Base-by-base conservation (phyloP, 2,113 vertebrate genomes). In the Corythoichthys intestinalis region DNA sequence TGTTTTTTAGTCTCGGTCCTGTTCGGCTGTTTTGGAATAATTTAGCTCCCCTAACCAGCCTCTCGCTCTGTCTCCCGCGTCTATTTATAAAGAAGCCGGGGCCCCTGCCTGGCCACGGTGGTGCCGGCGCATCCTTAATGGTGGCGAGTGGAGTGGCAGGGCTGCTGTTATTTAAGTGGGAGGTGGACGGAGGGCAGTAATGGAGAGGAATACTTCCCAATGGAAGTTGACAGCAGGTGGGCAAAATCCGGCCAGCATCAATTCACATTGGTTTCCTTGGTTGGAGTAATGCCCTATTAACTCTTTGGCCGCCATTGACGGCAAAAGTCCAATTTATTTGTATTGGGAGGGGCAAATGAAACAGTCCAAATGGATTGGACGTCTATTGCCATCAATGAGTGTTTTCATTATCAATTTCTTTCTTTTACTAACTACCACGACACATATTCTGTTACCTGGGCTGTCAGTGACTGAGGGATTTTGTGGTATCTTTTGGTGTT, bases 11-110 rank as follows among this genome's bases (percentile, higher is more conserved):
- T 75, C 79, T 84, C 83, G 78, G 75, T 74, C 80, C 78, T 82
- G 76, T 89, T 89, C 89, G 84, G 83, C 78, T 82, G 76, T 89
- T 89, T 89, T 85, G 83, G 88, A 87, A 91, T 92, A 91, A 93
- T 91, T 91, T 89, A 91, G 83, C 90, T 89, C 77, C 79, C 80
- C 85, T 86, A 82, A 85, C 74, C 83, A 77, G 79, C 65, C 74
- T 77, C 83, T 72, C 73, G 69, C 76, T 75, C 75, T 69, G 67
- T 72, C 79, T 70, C 72, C 73, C 60, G 81, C 79, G 79, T 90
- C 89, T 90, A 90, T 91, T 92, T 92, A 88, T 87, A 90, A 90
- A 81, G 78, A 84, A 78, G 41, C 44, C 44, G 10, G 1, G 56
- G 79, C 72, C 53, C 70, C 66, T 60, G 64, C 58, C 61, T 20